Evolutionary conservation across 35 echinoderm and acorn worm genomes (phyloP), one percentile per base, ranked within the genome.

Genomic region (Holothuria glaberrima): DNA sequence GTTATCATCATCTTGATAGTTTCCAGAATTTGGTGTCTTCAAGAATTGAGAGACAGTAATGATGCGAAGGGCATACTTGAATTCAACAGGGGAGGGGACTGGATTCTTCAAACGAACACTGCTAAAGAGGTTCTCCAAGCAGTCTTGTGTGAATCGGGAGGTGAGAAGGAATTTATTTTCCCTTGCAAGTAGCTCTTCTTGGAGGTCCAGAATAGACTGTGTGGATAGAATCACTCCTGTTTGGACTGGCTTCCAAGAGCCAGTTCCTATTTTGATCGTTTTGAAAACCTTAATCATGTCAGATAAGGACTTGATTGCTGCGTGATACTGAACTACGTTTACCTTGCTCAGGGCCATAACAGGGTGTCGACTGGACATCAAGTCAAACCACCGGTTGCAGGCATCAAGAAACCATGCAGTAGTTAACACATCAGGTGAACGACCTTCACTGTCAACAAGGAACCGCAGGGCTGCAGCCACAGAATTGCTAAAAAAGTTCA

Each of bases 121-220:
- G 50, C 80, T n/a, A n/a, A n/a, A n/a, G n/a, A n/a, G n/a, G 52
- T 83, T 83, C 20, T 58, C 80, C 50, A 83, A 58, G 30, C 80
- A 83, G 28, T 83, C 80, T 28, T 83, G 80, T 10, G 80, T 83
- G 21, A 83, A 58, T 6, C 80, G 80, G 0, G 80, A 83, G n/a
- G 80, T 83, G 20, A 83, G 32, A 21, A 83, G 46, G 30, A 58
- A 83, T 83, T 83, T 59, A 4, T 56, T 58, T 25, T 50, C 80
- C 27, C 57, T 24, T 5, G 17, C 30, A 22, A 83, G 80, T 19
- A 83, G 22, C 24, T 83, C 9, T 16, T 83, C 48, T 83, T 83
- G 80, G 13, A 83, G 9, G n/a, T 58, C 80, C 19, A 83, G 19
- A 22, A 83, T 57, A 12, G 48, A 57, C 4, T 45, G 21, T 57